Evolutionary conservation across 2,888 invertebrate genomes (phyloP).

Genomic region (Thymelicus acteon): DNA sequence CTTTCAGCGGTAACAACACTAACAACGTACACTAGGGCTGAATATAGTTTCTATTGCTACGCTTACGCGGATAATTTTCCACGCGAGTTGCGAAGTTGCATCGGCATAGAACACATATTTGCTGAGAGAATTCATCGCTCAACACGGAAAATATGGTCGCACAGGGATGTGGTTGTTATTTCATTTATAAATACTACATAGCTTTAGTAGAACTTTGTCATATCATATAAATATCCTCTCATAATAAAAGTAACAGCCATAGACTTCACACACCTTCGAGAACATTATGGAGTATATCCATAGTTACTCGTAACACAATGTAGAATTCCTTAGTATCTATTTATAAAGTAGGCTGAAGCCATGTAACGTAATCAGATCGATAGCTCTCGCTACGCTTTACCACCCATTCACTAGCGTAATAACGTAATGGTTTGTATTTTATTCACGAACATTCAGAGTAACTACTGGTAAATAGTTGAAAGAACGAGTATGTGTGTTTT

Average conservation of each 20-base stretch:
- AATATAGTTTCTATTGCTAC: background rate
- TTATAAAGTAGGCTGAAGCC: slow-evolving; percentile 30
- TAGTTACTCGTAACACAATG: background rate
- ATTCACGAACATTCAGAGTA: background rate
- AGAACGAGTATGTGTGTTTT: background rate
- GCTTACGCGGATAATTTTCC: background rate
- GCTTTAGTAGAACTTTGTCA: no score
- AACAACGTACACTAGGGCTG: background rate
- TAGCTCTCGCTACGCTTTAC: slow-evolving; percentile 18
- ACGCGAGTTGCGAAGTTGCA: background rate
- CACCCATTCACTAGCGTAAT: background rate
- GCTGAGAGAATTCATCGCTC: background rate
- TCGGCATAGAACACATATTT: background rate
- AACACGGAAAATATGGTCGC: background rate
- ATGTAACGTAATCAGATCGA: slow-evolving; percentile 29
- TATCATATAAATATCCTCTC: no score
- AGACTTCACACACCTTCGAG: background rate
- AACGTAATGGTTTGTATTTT: slow-evolving; percentile 1
- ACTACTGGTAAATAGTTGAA: background rate
- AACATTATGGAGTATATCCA: background rate
- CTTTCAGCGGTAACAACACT: no score
- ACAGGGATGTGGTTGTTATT: background rate
- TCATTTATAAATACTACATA: background rate
- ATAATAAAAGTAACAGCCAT: no score
- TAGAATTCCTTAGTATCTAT: slow-evolving; percentile 12